Conservation (phyloP, 2,888 invertebrate species). For the Cacoxenus indagator region DNA sequence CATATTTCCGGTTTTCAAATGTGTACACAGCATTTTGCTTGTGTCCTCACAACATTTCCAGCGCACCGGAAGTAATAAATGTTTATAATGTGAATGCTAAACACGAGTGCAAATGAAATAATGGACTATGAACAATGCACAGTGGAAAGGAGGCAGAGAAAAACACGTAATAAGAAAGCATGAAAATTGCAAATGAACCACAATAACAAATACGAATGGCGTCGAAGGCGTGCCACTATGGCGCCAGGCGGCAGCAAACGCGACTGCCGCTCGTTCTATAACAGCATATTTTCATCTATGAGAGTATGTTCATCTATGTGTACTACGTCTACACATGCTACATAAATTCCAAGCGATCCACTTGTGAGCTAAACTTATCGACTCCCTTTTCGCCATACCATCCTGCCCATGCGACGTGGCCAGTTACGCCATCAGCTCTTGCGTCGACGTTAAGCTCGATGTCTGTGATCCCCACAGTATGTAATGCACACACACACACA, state of each 20-base stretch:
- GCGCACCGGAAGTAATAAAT: constrained; percentile 43
- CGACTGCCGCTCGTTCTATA: too few relatives aligned
- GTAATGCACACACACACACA: too few relatives aligned
- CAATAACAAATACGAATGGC: neutral
- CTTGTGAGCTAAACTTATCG: too few relatives aligned
- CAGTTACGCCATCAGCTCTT: too few relatives aligned
- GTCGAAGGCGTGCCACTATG: neutral
- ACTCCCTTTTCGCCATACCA: too few relatives aligned
- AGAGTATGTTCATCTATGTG: too few relatives aligned
- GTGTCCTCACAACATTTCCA: neutral
- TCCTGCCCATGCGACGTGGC: too few relatives aligned
- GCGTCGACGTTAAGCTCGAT: too few relatives aligned
- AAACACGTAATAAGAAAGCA: neutral
- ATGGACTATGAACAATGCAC: constrained; percentile 40
- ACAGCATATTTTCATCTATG: too few relatives aligned
- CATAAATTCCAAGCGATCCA: too few relatives aligned
- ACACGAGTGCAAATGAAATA: constrained; percentile 58
- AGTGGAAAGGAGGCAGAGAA: neutral
- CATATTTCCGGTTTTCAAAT: neutral
- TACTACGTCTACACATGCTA: too few relatives aligned
- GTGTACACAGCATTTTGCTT: neutral
- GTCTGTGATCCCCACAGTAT: neutral
- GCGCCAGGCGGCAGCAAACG: too few relatives aligned
- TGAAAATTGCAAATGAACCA: neutral
- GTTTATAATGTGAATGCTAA: constrained; percentile 47